Evolutionary conservation across 2,888 invertebrate species (phyloP).

Genomic region (Heteromyza rotundicornis): DNA sequence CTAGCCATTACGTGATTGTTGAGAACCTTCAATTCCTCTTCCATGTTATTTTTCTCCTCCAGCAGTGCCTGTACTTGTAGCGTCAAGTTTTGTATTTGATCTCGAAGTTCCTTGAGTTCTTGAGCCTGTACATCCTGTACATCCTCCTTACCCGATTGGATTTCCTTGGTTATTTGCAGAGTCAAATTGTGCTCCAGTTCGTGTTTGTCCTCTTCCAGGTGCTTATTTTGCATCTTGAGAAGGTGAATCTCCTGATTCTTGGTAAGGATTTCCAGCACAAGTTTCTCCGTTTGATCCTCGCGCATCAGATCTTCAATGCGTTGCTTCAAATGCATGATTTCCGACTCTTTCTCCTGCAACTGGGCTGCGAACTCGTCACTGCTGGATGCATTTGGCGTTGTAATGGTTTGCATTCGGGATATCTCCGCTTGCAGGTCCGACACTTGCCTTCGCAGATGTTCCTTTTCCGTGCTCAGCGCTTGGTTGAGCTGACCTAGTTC

Average conservation of each 20-base stretch:
- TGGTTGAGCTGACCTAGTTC: background rate
- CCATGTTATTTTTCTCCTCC: conserved; percentile 56
- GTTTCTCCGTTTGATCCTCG: conserved; percentile 60
- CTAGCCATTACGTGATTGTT: conserved; percentile 59
- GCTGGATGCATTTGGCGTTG: conserved; percentile 17
- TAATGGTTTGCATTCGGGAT: conserved; percentile 24
- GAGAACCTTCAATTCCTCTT: conserved; percentile 58
- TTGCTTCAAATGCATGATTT: conserved; percentile 56
- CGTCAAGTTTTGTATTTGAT: conserved; percentile 39
- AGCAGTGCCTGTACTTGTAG: conserved; percentile 40
- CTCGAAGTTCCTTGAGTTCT: background rate
- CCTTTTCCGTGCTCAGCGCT: too few relatives aligned
- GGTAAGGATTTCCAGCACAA: conserved; percentile 57
- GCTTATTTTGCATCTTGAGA: conserved; percentile 61
- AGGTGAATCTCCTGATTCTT: conserved; percentile 62
- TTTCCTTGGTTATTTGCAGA: conserved; percentile 45
- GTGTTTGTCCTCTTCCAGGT: conserved; percentile 61
- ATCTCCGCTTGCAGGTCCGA: conserved; percentile 18
- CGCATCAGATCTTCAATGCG: conserved; percentile 62
- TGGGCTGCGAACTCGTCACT: conserved; percentile 44
- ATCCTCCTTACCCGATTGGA: conserved; percentile 28
- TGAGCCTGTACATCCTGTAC: background rate
- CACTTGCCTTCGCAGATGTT: background rate
- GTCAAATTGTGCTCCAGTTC: conserved; percentile 58
- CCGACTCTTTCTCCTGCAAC: conserved; percentile 57